Evolutionary conservation across 2,888 invertebrate genomes (phyloP), one percentile per base, ranked within the genome.

Genomic region (Pseudanteris insignis): DNA sequence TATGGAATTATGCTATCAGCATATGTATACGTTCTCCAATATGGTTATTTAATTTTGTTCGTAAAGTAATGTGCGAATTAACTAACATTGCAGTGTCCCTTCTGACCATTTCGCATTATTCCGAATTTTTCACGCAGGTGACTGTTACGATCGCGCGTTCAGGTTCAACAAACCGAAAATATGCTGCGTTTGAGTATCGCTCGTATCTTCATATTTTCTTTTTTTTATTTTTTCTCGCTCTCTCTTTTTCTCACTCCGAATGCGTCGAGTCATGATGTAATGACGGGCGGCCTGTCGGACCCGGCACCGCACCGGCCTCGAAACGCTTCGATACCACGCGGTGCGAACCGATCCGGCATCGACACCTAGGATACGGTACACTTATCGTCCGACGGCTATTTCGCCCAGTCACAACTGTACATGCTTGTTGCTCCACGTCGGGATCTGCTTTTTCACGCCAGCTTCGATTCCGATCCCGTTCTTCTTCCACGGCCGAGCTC

Each of bases 201-300:
- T 55, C 54, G 25, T 46, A 53, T 63, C 58, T 58, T 63, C 54
- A 44, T 46, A 36, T 50, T 51, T 59, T 46, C 55, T 64, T 48
- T 62, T 57, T 60, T 48, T 59, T 44, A 53, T 63, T 51, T 55
- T 59, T 50, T 64, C 57, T 63, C 62, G 47, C 59, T 59, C 50
- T 18, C 38, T 33, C 26, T 41, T 28, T 51, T 41, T 26, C 57
- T 63, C 61, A 54, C 59, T 60, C 44, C 50, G 50, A 70, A 71
- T 69, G 65, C 66, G 77, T 67, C 72, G 72, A 79, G 79, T 79
- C 79, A 79, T 75, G 76, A 72, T 76, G 78, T 79, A 79, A 79
- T 79, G 78, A 78, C 74, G 78, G 71, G 72, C 75, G 70, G 75
- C 70, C 71, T 77, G 76, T 75, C 74, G 72, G 71, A 67, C 67